Base-by-base conservation (phyloP, 2,113 vertebrate species). In the Garra rufa region DNA sequence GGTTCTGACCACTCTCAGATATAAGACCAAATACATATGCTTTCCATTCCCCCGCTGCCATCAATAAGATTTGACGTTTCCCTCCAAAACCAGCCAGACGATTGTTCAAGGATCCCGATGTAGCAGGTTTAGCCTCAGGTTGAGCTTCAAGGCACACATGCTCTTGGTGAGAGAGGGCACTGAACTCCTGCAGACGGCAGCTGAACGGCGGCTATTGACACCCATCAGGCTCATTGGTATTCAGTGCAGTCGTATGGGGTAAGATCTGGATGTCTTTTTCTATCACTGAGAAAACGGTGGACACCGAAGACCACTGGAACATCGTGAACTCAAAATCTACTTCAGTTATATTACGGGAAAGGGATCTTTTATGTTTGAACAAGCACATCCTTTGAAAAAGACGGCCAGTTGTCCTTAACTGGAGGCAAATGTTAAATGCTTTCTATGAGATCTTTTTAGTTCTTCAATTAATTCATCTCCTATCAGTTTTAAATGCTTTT, bases 211-310 rank as follows among this genome's bases (percentile, higher is more conserved):
- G 26, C 24, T 46, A n/a, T 55, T 61, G 38, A 70, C 26, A 17
- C 28, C 24, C 13, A 1, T 30, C 1, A 7, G 24, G 26, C 65
- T 79, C 63, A 50, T 41, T 82, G 65, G 26, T 78, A 73, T 78
- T 83, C 85, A 83, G 30, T 74, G 43, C 81, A 63, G 43, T 26
- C 4, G 24, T 28, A 46, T 70, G 55, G 21, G 38, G 6, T 19
- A 13, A 38, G 6, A 41, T 65, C 43, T 48, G 43, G 34, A 26
- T 8, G 9, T 57, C 10, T 63, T n/a, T 26, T 65, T 38, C 11
- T 34, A 26, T 46, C 44, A 0, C 24, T 41, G 21, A 8, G 70
- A 5, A 41, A 46, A 34, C 8, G 4, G 15, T 50, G 34, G 71
- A 30, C 7, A 48, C n/a, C n/a, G 67, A 75, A 44, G 48, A 67